phyloP scores from a whole-genome alignment of 2,888 invertebrate species.

The Stenchaetothrips biformis region DNA sequence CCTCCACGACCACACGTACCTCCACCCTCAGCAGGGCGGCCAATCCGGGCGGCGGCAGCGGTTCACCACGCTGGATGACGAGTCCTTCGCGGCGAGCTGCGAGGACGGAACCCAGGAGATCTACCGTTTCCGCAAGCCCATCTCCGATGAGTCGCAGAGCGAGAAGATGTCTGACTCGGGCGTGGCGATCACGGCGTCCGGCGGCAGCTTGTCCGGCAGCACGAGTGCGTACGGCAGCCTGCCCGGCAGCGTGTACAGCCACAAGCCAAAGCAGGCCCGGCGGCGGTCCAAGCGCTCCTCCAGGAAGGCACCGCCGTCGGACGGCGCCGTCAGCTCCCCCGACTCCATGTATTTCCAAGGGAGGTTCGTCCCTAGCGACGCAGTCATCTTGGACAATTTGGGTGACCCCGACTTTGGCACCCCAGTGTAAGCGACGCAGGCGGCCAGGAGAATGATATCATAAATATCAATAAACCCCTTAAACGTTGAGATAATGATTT shows the following conservation, averaged over 20 bases:
- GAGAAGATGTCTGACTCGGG: constrained; percentile 5
- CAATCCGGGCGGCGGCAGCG: neutral
- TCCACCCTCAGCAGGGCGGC: neutral
- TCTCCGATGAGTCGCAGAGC: constrained; percentile 11
- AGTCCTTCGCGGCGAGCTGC: neutral
- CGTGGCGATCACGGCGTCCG: neutral
- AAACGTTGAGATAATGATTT: no score
- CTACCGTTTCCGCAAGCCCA: constrained; percentile 9
- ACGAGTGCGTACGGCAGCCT: constrained; percentile 6
- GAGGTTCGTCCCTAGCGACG: constrained; percentile 38
- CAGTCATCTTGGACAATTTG: constrained; percentile 49
- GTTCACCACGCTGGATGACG: constrained; percentile 11
- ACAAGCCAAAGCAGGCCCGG: constrained; percentile 46
- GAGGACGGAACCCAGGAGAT: constrained; percentile 5
- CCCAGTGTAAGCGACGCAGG: constrained; percentile 65
- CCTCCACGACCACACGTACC: neutral
- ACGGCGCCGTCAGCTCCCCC: neutral
- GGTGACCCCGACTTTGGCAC: constrained; percentile 66
- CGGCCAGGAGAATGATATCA: constrained; percentile 45
- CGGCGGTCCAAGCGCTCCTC: constrained; percentile 39
- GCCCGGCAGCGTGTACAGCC: neutral
- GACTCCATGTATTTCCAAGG: constrained; percentile 15
- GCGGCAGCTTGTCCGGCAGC: neutral
- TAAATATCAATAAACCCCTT: no score
- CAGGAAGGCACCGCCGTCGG: constrained; percentile 2